Evolutionary conservation across 2,797 vertebrate genomes (phyloP), one percentile per base, ranked within the genome.

Genomic region (Macropodus opercularis): DNA sequence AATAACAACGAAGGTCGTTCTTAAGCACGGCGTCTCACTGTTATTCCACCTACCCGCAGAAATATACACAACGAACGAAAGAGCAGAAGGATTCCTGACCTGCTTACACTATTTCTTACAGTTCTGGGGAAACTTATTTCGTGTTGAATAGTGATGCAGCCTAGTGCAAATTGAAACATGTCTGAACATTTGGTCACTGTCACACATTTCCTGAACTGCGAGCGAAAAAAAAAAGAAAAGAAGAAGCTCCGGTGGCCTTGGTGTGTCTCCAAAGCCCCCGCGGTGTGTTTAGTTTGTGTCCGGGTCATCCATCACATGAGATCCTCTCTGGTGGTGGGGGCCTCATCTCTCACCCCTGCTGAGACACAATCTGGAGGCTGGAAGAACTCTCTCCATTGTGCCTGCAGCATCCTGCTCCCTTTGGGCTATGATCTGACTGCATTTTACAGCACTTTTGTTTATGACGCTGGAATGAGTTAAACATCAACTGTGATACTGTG

Each of bases 361-460:
- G 87, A 82, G 86, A 83, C 70, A 80, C 91, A 91, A 92, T 92
- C 91, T 93, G 90, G 88, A 88, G 75, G 62, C 82, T 80, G 76
- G 72, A 80, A 72, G 72, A 68, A 76, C 68, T 83, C 74, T 72
- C 53, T 72, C 53, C 67, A 69, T 80, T 84, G 81, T 77, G 83
- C 83, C 80, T 72, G 50, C 63, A 77, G 79, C 69, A 5, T 80
- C 65, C 76, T 72, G 64, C 66, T 65, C 79, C 68, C 72, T 59
- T 75, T 26, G 18, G 26, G 62, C 69, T 59, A 38, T 12, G 15
- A 65, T 42, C 56, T 39, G 55, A 69, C 61, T 69, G 41, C 56
- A 55, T 66, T 51, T 70, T 44, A 44, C 32, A 42, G 49, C 61
- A 15, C 49, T 47, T 59, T n/a, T 74, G 49, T 55, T 77, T 49